phyloP scores from a whole-genome alignment of 37 sponge, comb jelly and placozoan genomes.

The Aplysina aerophoba region DNA sequence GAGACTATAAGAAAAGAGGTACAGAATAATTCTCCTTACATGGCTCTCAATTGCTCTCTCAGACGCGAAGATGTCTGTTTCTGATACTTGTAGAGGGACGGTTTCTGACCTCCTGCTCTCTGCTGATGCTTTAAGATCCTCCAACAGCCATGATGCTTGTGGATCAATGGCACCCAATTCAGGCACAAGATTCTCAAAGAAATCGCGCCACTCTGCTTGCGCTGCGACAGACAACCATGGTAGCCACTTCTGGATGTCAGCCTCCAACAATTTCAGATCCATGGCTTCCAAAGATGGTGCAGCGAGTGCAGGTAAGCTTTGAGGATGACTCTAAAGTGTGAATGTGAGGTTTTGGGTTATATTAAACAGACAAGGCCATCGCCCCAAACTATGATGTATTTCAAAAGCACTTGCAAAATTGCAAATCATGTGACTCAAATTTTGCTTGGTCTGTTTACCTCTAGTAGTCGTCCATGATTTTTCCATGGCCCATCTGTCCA shows the following conservation, averaged over 20 bases:
- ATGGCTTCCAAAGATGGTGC: conserved; percentile 1
- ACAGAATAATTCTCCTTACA: neutral
- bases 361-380: too few species aligned
- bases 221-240: conserved; percentile 12
- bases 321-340: neutral
- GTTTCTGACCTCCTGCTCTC: too few species aligned
- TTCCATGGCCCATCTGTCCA: conserved; percentile 10
- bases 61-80: conserved; percentile 4
- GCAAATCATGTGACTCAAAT: too few species aligned
- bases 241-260: conserved; percentile 28
- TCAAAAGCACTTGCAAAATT: too few species aligned
- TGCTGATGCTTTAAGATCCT: neutral
- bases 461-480: conserved; percentile 12
- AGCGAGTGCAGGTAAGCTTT: neutral
- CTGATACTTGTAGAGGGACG: too few species aligned
- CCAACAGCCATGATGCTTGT: neutral
- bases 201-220: conserved; percentile 28
- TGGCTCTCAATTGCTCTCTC: conserved; percentile 14
- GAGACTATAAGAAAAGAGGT: too few species aligned
- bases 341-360: too few species aligned
- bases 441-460: neutral
- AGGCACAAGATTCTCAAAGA: conserved; percentile 2
- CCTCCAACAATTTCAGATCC: neutral
- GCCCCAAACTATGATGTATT: too few species aligned
- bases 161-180: neutral